Conservation (phyloP, 2,888 invertebrate genomes). For the Perdita meconis region DNA sequence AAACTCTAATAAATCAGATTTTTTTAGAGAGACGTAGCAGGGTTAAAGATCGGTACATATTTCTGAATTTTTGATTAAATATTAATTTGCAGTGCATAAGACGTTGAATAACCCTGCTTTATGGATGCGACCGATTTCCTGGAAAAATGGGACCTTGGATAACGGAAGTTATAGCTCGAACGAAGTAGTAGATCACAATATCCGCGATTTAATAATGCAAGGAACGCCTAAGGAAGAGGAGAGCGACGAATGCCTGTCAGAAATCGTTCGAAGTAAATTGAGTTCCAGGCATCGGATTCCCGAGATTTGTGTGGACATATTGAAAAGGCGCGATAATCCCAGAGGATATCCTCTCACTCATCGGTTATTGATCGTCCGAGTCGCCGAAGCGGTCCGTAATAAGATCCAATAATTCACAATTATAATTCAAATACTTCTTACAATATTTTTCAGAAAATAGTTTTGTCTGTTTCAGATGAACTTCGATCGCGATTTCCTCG, state of each 20-base stretch:
- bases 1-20: too few species aligned
- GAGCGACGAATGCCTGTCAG: slow-evolving; percentile 73
- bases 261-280: slow-evolving; percentile 54
- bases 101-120: slow-evolving; percentile 68
- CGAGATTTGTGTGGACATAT: slow-evolving; percentile 67
- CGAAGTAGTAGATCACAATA: slow-evolving; percentile 31
- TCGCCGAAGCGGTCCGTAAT: slow-evolving; percentile 74
- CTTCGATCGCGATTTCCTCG: slow-evolving; percentile 51
- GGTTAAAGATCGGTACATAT: too few species aligned
- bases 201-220: slow-evolving; percentile 58
- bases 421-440: neutral
- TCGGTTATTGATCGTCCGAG: slow-evolving; percentile 80
- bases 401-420: neutral
- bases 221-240: slow-evolving; percentile 75
- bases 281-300: slow-evolving; percentile 64
- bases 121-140: slow-evolving; percentile 74
- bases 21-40: too few species aligned
- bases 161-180: slow-evolving; percentile 16
- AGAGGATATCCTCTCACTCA: slow-evolving; percentile 83
- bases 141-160: slow-evolving; percentile 71
- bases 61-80: neutral
- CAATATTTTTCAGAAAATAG: neutral
- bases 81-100: slow-evolving; percentile 43
- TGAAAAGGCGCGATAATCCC: slow-evolving; percentile 69
- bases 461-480: slow-evolving; percentile 59